Evolutionary conservation across 2,113 vertebrate species (phyloP).

Genomic region (Tautogolabrus adspersus): DNA sequence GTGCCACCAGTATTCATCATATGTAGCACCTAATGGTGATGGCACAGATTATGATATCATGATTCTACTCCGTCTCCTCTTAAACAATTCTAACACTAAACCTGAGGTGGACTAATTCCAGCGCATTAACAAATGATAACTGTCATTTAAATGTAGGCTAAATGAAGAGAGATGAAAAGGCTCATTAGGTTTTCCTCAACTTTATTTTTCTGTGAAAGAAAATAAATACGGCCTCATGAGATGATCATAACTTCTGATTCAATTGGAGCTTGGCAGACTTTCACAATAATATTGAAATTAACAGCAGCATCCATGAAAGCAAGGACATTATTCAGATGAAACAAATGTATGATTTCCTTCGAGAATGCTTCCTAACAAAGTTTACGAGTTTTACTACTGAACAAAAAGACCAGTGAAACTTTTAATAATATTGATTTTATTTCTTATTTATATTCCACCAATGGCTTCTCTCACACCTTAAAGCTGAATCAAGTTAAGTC

Average conservation of each 20-base stretch:
- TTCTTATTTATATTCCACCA: background rate
- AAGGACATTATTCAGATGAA: background rate
- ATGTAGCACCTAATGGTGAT: background rate
- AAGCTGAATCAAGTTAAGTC: no score
- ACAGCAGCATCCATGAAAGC: background rate
- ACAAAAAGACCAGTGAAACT: background rate
- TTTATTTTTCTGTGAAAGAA: slow-evolving; percentile 17
- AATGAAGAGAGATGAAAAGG: slow-evolving; percentile 11
- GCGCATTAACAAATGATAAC: slow-evolving; percentile 12
- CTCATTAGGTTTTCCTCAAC: slow-evolving; percentile 16
- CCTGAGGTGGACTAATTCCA: slow-evolving; percentile 12
- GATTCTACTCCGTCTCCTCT: background rate
- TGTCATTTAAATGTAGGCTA: slow-evolving; percentile 27
- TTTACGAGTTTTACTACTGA: background rate
- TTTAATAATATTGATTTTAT: background rate
- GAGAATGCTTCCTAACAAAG: background rate
- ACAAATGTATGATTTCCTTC: background rate
- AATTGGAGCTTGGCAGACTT: background rate
- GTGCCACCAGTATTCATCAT: background rate
- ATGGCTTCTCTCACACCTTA: background rate
- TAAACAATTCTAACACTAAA: slow-evolving; percentile 17
- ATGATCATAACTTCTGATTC: background rate
- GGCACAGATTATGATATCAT: slow-evolving; percentile 16
- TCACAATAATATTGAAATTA: slow-evolving; percentile 31
- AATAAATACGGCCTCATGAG: background rate